Base-by-base conservation (phyloP, 2,113 vertebrate species). In the Sciurus niger region DNA sequence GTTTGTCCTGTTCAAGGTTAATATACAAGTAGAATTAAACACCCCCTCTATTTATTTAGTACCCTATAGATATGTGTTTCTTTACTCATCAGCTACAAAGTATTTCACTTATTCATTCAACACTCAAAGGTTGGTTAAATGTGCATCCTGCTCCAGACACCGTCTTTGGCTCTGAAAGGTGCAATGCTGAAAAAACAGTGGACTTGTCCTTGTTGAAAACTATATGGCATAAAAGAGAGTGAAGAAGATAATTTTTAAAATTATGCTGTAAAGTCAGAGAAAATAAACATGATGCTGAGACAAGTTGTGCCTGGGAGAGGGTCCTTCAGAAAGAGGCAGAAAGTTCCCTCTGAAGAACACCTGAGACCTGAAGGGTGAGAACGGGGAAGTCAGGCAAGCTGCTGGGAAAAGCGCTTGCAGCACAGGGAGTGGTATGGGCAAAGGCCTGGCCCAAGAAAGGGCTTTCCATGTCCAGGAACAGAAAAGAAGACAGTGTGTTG, bases 1-100 rank as follows among this genome's bases (percentile, higher is more conserved):
- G n/a, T 72, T 30, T 11, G 11, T 84, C 40, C 28, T 92, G 2
- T 85, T 84, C 24, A 77, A 65, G 13, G 12, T 63, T 97, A 86
- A 79, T 84, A 93, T 93, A n/a, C 63, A 78, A 40, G 17, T 67
- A 83, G 32, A 89, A 37, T 46, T 83, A 85, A 89, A 63, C 46
- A 22, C 25, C 78, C 34, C n/a, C 14, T 92, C 51, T 65, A 53
- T 86, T 58, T 79, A 24, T 76, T 89, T 58, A 37, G 18, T 28
- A 20, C 2, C 18, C 58, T 88, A 60, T 87, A 88, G 43, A 80
- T 65, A 87, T 12, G 8, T 82, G 14, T 37, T 46, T 85, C 83
- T 95, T 85, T 80, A 37, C 18, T 94, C 4, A 16, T 32, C 30
- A 65, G 0, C 51, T 96, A 10, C 65, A 93, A 93, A 85, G 40